Conservation (phyloP, 2,888 invertebrate species). For the Nomada ruficornis region DNA sequence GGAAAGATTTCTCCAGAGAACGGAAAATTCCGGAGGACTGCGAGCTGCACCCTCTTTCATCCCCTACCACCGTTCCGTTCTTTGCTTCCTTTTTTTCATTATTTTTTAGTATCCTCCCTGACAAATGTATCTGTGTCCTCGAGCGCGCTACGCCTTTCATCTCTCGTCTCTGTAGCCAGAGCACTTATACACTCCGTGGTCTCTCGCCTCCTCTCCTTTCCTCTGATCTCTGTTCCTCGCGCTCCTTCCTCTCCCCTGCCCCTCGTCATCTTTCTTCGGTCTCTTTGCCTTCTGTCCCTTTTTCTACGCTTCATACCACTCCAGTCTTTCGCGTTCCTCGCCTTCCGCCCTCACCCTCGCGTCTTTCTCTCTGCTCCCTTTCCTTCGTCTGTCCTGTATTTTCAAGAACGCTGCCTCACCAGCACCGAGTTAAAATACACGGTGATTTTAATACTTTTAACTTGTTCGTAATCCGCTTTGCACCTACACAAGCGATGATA, state of each 20-base stretch:
- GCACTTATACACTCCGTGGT: slow-evolving; percentile 82
- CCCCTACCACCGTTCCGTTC: slow-evolving; percentile 34
- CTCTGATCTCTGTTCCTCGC: slow-evolving; percentile 41
- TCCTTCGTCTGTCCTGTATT: slow-evolving; percentile 24
- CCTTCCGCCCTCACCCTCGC: slow-evolving; percentile 43
- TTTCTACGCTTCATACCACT: slow-evolving; percentile 57
- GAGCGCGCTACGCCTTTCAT: slow-evolving; percentile 82
- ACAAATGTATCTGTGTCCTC: slow-evolving; percentile 81
- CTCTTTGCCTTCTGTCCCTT: slow-evolving; percentile 59
- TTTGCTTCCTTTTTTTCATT: slow-evolving; percentile 67
- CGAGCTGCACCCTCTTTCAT: slow-evolving; percentile 50
- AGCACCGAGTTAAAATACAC: slow-evolving; percentile 76
- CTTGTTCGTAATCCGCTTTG: slow-evolving; percentile 81
- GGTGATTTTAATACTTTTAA: slow-evolving; percentile 83
- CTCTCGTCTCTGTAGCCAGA: slow-evolving; percentile 80
- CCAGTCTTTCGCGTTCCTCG: slow-evolving; percentile 62
- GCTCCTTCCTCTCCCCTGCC: slow-evolving; percentile 19
- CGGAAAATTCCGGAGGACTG: slow-evolving; percentile 61
- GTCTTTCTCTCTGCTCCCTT: slow-evolving; percentile 18
- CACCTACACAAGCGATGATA: slow-evolving; percentile 63
- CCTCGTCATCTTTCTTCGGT: slow-evolving; percentile 51
- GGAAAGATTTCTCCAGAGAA: slow-evolving; percentile 63
- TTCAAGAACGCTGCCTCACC: slow-evolving; percentile 35
- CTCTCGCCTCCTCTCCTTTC: slow-evolving; percentile 36
- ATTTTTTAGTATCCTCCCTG: slow-evolving; percentile 74